Conservation (phyloP, 2,888 invertebrate genomes). For the Andrena bucephala region DNA sequence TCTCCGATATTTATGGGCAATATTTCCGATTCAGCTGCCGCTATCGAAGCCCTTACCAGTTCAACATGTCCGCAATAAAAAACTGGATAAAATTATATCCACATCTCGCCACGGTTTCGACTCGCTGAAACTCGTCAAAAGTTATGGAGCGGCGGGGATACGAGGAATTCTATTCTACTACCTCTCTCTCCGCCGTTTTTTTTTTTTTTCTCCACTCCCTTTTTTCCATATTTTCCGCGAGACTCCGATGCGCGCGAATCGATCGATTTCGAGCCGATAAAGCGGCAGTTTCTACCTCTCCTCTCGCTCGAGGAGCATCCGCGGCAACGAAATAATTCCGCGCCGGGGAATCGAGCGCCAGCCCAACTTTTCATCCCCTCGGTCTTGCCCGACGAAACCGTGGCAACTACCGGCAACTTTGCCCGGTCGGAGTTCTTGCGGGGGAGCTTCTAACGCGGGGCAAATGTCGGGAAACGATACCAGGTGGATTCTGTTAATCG, state of each 20-base stretch:
- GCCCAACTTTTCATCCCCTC: slow-evolving; percentile 10
- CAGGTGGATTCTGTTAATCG: neutral
- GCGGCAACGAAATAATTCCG: slow-evolving; percentile 44
- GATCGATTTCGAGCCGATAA: slow-evolving; percentile 72
- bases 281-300: slow-evolving; percentile 66
- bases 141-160: slow-evolving; percentile 78
- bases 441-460: neutral
- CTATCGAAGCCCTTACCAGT: slow-evolving; percentile 84
- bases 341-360: neutral
- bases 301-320: slow-evolving; percentile 35
- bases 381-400: slow-evolving; percentile 17
- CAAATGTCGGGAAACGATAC: neutral
- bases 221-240: slow-evolving; percentile 64
- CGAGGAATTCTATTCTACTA: slow-evolving; percentile 71
- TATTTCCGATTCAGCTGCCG: slow-evolving; percentile 85
- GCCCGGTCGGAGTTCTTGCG: neutral
- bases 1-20: slow-evolving; percentile 85
- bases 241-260: slow-evolving; percentile 63
- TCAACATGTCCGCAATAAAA: slow-evolving; percentile 85
- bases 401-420: neutral
- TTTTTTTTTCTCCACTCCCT: slow-evolving; percentile 19
- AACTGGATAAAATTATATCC: slow-evolving; percentile 84
- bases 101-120: slow-evolving; percentile 81
- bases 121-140: slow-evolving; percentile 81
- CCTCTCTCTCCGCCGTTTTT: slow-evolving; percentile 23